Evolutionary conservation across 2,797 vertebrate species (phyloP), one percentile per base, ranked within the genome.

Genomic region (Centroberyx gerrardi): DNA sequence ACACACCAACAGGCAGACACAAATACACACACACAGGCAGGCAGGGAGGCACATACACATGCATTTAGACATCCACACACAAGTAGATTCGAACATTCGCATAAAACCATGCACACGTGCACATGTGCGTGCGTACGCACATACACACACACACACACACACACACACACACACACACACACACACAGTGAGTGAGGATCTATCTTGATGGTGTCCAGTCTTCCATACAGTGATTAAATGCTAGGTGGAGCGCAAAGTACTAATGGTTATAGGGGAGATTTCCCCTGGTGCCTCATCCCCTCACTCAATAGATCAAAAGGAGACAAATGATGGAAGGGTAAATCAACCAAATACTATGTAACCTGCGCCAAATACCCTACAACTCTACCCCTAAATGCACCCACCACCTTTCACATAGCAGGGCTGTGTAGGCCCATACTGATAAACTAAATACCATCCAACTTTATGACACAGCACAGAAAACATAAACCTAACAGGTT

Each of bases 211-310:
- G 44, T 73, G 84, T 81, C 72, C 72, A 76, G 61, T 85, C 83
- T 76, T 74, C 82, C 78, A 72, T 74, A 54, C 44, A 58, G 68
- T 88, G 81, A 87, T 91, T 92, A 88, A 91, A 92, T 89, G 87
- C 78, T 82, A 78, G 82, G 78, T 81, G 80, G 65, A 86, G 82
- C 88, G 81, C 58, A 63, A 85, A 86, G 74, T 68, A 71, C 74
- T 80, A 82, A 76, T 84, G 83, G 85, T 82, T 72, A 60, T 68
- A 66, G 74, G 69, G 72, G 60, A 89, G 86, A 88, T 90, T 87
- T 88, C 84, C 85, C 88, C 76, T 72, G 83, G 62, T 82, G 60
- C 80, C 61, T 65, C 73, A 59, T 82, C 51, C 59, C 36, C 67
- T 75, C 54, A 70, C 61, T 72, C 71, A 67, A 22, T 82, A 64